Evolutionary conservation across 2,113 vertebrate species (phyloP), one percentile per base, ranked within the genome.

Genomic region (Turdus rufiventris): DNA sequence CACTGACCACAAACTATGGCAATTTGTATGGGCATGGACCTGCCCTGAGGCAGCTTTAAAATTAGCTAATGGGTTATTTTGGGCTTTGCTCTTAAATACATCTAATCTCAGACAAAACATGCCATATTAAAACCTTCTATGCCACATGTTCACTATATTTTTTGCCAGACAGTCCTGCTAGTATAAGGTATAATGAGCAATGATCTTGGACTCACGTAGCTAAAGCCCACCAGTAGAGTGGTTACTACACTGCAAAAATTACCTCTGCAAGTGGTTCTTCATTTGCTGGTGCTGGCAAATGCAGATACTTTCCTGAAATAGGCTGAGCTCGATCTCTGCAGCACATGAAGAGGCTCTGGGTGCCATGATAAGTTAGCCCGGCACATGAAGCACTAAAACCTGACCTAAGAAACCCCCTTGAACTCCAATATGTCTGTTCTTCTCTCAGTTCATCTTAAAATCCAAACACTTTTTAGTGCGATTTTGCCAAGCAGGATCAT

Each of bases 51-150:
- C 19, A 73, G 87, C 12, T 77, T 89, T 87, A 93, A 89, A 94
- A 95, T 91, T 9, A 93, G 66, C 58, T 66, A 36, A 63, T 26
- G 31, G 73, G 82, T 86, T 86, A 70, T 77, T 93, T 73, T 85
- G 63, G 62, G 53, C 47, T 93, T 82, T 47, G 58, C 65, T 73
- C 88, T 83, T 62, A 86, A 89, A 91, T 91, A 92, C 29, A 80
- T 80, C 26, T 80, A 56, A 94, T 95, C 56, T 86, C 79, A 91
- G 85, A 73, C 62, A 94, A 94, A 92, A 92, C 56, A 88, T 14
- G 54, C 53, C 56, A 63, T 48, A 86, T 80, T 81, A 86, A 95
- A 93, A 77, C 51, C 80, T 74, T 81, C 79, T 57, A 14, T 58
- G 65, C 79, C 86, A 95, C 83, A 86, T 42, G 61, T 68, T 84